Evolutionary conservation across 1,140 invertebrate species (phyloP).

Genomic region (Oryzaephilus surinamensis): DNA sequence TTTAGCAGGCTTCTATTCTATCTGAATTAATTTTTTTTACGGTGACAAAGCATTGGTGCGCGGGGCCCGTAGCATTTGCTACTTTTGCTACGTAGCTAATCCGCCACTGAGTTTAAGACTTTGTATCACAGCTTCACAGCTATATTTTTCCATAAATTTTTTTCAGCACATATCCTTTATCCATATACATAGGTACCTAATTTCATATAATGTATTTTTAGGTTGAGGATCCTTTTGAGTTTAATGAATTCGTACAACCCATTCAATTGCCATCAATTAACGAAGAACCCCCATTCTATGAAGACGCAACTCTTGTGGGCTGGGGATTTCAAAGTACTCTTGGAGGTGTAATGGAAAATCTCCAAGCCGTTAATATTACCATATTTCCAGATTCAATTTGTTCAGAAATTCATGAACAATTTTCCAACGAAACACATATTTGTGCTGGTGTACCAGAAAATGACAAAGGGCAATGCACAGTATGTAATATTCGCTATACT

Average conservation of each 20-base stretch:
- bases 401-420: constrained; percentile 17
- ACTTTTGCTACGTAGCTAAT: too few relatives aligned
- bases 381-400: constrained; percentile 33
- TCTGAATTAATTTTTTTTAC: too few relatives aligned
- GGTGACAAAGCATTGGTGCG: too few relatives aligned
- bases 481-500: constrained; percentile 12
- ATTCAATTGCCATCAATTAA: not conserved
- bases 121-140: too few relatives aligned
- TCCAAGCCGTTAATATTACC: constrained; percentile 34
- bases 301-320: not conserved
- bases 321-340: constrained; percentile 14
- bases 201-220: not conserved
- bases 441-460: constrained; percentile 36
- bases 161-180: too few relatives aligned
- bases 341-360: constrained; percentile 26
- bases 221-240: not conserved
- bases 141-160: too few relatives aligned
- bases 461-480: constrained; percentile 37
- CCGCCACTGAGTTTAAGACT: too few relatives aligned
- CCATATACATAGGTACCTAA: not conserved
- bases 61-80: too few relatives aligned
- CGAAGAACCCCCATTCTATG: constrained; percentile 1
- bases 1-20: too few relatives aligned
- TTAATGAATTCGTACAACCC: not conserved
- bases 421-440: constrained; percentile 8